Evolutionary conservation across 2,113 vertebrate species (phyloP).

Genomic region (Hippocampus comes): DNA sequence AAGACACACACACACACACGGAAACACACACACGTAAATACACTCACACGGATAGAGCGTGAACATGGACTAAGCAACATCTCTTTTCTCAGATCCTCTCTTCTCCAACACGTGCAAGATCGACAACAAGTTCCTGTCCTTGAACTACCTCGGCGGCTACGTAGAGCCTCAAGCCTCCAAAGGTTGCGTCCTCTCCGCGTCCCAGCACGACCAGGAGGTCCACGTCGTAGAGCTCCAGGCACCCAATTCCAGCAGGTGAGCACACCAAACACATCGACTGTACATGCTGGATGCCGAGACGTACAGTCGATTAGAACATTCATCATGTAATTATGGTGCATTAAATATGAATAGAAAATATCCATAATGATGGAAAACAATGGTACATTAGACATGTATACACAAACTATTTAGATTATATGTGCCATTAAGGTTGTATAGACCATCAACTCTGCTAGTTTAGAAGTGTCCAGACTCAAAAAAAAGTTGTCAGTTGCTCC

Average conservation of each 20-base stretch:
- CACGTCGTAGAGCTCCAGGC: constrained; percentile 92
- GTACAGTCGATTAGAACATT: too few relatives aligned
- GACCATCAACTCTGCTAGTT: not conserved
- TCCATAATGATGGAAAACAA: too few relatives aligned
- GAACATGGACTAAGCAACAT: constrained; percentile 21
- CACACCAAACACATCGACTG: not conserved
- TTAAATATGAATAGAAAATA: too few relatives aligned
- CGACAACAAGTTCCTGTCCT: constrained; percentile 89
- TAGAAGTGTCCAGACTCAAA: constrained; percentile 2
- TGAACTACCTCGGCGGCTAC: constrained; percentile 94
- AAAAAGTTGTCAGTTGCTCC: too few relatives aligned
- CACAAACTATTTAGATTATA: too few relatives aligned
- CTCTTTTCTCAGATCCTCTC: constrained; percentile 75
- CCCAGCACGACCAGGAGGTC: constrained; percentile 77
- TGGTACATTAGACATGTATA: too few relatives aligned
- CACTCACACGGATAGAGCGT: not conserved
- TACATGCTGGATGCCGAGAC: constrained; percentile 20
- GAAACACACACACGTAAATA: too few relatives aligned
- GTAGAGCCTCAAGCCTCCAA: constrained; percentile 82
- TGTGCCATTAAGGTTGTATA: too few relatives aligned
- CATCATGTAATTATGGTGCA: too few relatives aligned
- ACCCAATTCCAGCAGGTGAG: constrained; percentile 90
- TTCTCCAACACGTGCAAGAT: constrained; percentile 87
- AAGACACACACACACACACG: too few relatives aligned
- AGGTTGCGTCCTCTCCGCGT: constrained; percentile 80